These are phyloP conservation scores for Trichogramma evanescens DNA, from an alignment of 2,888 invertebrate species.

Conservation along the genomic window DNA sequence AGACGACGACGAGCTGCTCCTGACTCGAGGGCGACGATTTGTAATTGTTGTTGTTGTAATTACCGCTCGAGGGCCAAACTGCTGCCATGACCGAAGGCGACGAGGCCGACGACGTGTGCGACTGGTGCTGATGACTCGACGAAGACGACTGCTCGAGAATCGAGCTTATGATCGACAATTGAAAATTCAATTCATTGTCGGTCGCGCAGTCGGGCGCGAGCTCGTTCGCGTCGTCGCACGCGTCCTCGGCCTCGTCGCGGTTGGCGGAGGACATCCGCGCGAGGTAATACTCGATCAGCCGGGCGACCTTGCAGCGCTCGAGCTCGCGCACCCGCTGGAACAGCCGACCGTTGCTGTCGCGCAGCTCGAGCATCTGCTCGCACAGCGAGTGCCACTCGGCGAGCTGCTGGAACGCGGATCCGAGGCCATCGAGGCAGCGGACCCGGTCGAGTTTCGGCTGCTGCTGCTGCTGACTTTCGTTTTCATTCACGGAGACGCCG, in stretches of 20 bases:
- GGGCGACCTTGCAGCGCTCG: conserved; percentile 62
- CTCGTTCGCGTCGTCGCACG: conserved; percentile 26
- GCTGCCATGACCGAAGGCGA: no score
- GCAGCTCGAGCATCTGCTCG: conserved; percentile 66
- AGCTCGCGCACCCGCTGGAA: conserved; percentile 65
- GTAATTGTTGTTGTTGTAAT: no score
- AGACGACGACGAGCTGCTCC: not conserved
- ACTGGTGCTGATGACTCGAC: conserved; percentile 42
- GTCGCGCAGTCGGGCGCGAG: conserved; percentile 54
- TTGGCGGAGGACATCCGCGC: no score
- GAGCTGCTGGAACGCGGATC: conserved; percentile 69
- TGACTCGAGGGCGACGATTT: no score
- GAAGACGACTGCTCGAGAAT: conserved; percentile 54
- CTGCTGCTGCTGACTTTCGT: conserved; percentile 21
- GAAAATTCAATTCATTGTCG: conserved; percentile 58
- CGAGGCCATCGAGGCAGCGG: conserved; percentile 51
- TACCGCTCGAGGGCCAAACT: no score
- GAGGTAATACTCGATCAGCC: conserved; percentile 28
- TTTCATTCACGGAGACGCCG: not conserved
- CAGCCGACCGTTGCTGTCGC: conserved; percentile 65
- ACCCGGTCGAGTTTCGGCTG: conserved; percentile 19
- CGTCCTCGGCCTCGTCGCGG: conserved; percentile 36
- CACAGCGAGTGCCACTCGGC: conserved; percentile 71
- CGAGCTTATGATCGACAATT: conserved; percentile 59
- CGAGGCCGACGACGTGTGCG: not conserved